A percentile compares a stretch with the other conserved stretches of the same genome.
Evolutionary conservation across 2,888 invertebrate species (phyloP).

Genomic region (Tipula lateralis): DNA sequence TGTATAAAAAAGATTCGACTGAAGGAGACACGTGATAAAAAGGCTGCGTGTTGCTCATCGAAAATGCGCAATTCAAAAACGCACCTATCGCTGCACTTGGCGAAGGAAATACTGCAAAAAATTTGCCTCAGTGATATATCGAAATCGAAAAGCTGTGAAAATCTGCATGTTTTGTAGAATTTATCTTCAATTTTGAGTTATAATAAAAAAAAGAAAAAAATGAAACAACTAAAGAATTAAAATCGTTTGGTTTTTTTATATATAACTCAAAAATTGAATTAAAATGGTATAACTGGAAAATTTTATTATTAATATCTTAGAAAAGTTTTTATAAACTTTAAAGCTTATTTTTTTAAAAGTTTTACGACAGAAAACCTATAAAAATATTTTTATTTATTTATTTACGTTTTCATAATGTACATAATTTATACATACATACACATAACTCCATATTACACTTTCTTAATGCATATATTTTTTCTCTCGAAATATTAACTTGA

Average conservation of each 20-base stretch:
- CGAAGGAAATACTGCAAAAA: constrained; percentile 75
- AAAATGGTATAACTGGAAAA: no score
- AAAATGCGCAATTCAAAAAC: constrained; percentile 76
- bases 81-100: constrained; percentile 73
- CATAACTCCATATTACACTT: no score
- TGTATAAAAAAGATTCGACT: constrained; percentile 66
- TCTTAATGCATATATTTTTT: no score
- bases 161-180: constrained; percentile 69
- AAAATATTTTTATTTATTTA: not conserved
- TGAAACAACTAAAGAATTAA: not conserved
- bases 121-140: constrained; percentile 80
- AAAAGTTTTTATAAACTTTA: no score
- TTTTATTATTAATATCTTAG: no score
- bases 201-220: constrained; percentile 2
- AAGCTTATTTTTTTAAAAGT: no score
- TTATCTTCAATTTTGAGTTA: constrained; percentile 6
- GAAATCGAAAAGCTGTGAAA: constrained; percentile 83
- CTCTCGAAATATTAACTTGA: no score
- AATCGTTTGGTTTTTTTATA: not conserved
- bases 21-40: constrained; percentile 69
- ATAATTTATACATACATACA: not conserved
- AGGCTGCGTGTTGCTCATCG: constrained; percentile 57
- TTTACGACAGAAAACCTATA: not conserved
- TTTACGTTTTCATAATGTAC: not conserved
- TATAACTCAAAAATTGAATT: constrained; percentile 12